phyloP scores from a whole-genome alignment of 2,797 vertebrate genomes.

The Scleropages formosus region DNA sequence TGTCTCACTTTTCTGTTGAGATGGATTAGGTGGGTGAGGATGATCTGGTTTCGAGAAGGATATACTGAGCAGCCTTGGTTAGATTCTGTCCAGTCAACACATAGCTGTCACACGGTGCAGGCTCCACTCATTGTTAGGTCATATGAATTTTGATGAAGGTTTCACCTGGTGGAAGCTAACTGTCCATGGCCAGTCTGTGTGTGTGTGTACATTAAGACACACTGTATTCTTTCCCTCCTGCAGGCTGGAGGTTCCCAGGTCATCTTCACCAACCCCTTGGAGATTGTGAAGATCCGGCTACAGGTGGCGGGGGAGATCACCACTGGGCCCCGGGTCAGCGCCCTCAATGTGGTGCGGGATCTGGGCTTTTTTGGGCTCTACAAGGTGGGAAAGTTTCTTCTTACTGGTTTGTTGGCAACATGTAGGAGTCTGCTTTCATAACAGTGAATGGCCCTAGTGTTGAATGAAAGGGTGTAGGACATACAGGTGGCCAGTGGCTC shows the following conservation, averaged over 20 bases:
- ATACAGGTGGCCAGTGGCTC: too few relatives aligned
- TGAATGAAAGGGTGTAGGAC: too few relatives aligned
- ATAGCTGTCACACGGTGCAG: not conserved
- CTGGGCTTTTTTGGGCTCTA: slow-evolving; percentile 95
- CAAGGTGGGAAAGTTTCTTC: slow-evolving; percentile 71
- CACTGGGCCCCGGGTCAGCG: slow-evolving; percentile 91
- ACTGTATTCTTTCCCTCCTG: slow-evolving; percentile 10
- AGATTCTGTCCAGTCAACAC: not conserved
- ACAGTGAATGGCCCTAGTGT: too few relatives aligned
- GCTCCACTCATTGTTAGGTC: too few relatives aligned
- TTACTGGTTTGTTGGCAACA: too few relatives aligned
- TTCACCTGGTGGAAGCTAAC: slow-evolving; percentile 40
- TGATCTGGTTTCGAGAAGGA: too few relatives aligned
- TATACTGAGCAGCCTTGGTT: too few relatives aligned
- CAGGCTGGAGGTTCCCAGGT: slow-evolving; percentile 97
- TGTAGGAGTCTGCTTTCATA: too few relatives aligned
- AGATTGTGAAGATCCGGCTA: slow-evolving; percentile 98
- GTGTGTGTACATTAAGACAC: not conserved
- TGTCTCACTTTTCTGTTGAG: too few relatives aligned
- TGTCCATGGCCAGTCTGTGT: not conserved
- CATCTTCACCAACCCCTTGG: slow-evolving; percentile 96
- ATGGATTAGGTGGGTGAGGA: too few relatives aligned
- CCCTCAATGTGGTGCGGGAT: slow-evolving; percentile 87
- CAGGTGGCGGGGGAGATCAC: slow-evolving; percentile 98
- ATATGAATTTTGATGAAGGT: too few relatives aligned